Conservation (phyloP, 2,888 invertebrate species). For the Hydropsyche betteni region DNA sequence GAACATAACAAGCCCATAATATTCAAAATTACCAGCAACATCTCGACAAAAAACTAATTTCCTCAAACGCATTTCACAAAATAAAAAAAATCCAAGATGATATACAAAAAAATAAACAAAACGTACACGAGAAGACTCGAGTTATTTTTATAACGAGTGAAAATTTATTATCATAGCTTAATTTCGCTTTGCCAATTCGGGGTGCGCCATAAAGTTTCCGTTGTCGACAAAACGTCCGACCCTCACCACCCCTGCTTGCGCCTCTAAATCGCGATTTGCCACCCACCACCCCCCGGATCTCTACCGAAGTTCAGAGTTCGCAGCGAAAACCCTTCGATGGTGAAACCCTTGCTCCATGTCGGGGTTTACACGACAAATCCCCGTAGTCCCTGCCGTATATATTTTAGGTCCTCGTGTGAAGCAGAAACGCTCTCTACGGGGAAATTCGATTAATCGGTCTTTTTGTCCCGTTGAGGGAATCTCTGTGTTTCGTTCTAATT, state of each 20-base stretch:
- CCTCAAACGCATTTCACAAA: too few relatives aligned
- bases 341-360: not conserved
- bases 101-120: too few relatives aligned
- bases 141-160: not conserved
- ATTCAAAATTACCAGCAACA: too few relatives aligned
- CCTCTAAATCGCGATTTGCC: not conserved
- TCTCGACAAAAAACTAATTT: too few relatives aligned
- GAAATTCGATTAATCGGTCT: too few relatives aligned
- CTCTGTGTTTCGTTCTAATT: too few relatives aligned
- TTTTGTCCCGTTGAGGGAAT: too few relatives aligned
- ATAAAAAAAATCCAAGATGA: too few relatives aligned
- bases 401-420: too few relatives aligned
- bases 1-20: too few relatives aligned
- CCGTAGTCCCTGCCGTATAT: not conserved
- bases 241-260: not conserved
- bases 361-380: constrained; percentile 17
- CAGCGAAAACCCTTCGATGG: not conserved
- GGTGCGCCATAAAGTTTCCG: not conserved
- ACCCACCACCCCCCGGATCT: not conserved
- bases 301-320: constrained; percentile 32
- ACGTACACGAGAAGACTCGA: too few relatives aligned
- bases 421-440: too few relatives aligned
- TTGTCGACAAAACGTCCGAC: not conserved
- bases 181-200: constrained; percentile 9
- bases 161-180: constrained; percentile 16